A percentile compares a stretch with the other conserved stretches of the same genome.
Conservation (phyloP, 2,888 invertebrate genomes). For the Tenthredo amoena region DNA sequence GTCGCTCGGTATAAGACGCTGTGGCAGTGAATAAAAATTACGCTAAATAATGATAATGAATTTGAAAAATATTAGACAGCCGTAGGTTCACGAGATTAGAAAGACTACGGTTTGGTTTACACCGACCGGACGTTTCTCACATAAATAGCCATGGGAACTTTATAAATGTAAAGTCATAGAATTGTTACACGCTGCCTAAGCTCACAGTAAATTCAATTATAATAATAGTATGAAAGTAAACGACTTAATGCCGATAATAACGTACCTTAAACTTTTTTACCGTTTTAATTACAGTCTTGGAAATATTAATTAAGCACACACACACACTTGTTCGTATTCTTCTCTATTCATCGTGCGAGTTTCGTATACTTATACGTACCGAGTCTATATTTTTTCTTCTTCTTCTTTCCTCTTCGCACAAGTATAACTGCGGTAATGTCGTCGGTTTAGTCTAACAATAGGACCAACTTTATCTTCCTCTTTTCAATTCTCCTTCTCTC, state of each 20-base stretch:
- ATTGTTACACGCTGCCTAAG: constrained; percentile 35
- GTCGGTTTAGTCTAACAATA: not conserved
- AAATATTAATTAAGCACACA: constrained; percentile 30
- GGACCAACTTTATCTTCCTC: not conserved
- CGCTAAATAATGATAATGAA: not conserved
- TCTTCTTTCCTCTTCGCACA: not conserved
- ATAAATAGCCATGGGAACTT: constrained; percentile 42
- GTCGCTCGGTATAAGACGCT: not conserved
- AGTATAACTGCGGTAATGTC: constrained; percentile 9
- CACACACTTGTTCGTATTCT: not conserved
- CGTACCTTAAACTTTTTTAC: constrained; percentile 35
- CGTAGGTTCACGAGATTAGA: not conserved
- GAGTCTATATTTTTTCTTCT: not conserved
- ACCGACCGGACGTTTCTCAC: constrained; percentile 39
- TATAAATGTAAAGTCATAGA: constrained; percentile 15
- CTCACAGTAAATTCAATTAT: constrained; percentile 45
- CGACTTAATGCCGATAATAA: constrained; percentile 46
- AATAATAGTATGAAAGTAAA: constrained; percentile 28
- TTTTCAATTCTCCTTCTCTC: not conserved
- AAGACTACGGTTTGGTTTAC: constrained; percentile 4
- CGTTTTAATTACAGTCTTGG: constrained; percentile 33
- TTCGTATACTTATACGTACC: not conserved
- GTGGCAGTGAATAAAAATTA: not conserved
- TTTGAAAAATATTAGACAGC: not conserved
- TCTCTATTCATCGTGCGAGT: constrained; percentile 19